Evolutionary conservation across 2,113 vertebrate species (phyloP).

Genomic region (Notothenia coriiceps): DNA sequence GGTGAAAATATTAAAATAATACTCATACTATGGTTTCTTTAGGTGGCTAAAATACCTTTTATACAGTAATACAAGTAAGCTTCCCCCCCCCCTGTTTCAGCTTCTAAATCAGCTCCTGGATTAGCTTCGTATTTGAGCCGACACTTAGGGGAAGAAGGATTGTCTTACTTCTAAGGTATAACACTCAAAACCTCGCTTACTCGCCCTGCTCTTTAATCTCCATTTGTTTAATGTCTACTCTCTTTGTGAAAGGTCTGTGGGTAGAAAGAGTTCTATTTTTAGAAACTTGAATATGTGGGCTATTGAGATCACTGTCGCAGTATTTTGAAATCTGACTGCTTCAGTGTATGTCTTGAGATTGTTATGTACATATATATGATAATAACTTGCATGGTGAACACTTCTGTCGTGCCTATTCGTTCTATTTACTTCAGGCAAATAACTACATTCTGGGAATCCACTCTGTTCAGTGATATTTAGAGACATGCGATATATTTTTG

Average conservation of each 20-base stretch:
- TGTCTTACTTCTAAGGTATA: background rate
- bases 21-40: no score
- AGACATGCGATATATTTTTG: slow-evolving; percentile 17
- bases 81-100: no score
- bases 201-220: slow-evolving; percentile 15
- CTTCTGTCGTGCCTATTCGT: no score
- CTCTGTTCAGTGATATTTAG: slow-evolving; percentile 11
- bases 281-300: slow-evolving; percentile 15
- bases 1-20: no score
- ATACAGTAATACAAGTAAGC: no score
- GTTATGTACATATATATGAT: no score
- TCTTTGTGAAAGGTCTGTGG: slow-evolving; percentile 21
- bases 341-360: no score
- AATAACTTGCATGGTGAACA: no score
- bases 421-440: no score
- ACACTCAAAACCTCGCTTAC: background rate
- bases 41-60: no score
- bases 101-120: no score
- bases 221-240: slow-evolving; percentile 15
- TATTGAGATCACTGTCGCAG: background rate
- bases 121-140: no score
- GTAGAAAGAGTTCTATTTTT: slow-evolving; percentile 30
- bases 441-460: background rate
- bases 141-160: background rate
- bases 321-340: background rate